Conservation (phyloP, 1,140 invertebrate genomes). For the Condylostylus longicornis region DNA sequence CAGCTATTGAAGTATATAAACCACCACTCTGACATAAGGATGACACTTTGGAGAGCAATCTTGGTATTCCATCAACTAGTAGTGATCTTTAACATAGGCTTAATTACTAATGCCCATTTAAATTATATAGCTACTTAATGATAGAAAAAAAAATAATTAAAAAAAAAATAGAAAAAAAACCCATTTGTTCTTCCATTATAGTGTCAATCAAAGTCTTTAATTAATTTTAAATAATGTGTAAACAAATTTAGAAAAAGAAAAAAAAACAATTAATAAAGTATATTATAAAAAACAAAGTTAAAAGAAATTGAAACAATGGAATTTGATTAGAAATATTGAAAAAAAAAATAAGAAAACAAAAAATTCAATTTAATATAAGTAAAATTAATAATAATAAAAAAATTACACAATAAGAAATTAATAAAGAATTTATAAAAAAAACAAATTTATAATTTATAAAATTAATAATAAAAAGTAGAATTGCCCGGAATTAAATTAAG, state of each 20-base stretch:
- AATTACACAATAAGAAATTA: too few relatives aligned
- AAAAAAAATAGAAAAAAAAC: constrained; percentile 23
- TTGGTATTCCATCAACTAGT: constrained; percentile 36
- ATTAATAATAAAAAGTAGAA: too few relatives aligned
- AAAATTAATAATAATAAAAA: too few relatives aligned
- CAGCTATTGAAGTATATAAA: constrained; percentile 40
- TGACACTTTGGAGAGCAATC: constrained; percentile 45
- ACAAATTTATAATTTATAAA: too few relatives aligned
- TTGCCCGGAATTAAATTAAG: too few relatives aligned
- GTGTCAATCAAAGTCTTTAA: constrained; percentile 24
- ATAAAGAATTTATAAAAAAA: too few relatives aligned
- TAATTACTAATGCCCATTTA: constrained; percentile 7
- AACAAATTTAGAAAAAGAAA: background rate
- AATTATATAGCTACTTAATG: background rate
- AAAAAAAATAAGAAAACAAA: too few relatives aligned
- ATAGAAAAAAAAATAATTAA: background rate
- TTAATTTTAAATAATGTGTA: background rate
- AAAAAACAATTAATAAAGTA: background rate
- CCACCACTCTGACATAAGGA: constrained; percentile 48
- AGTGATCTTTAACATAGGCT: constrained; percentile 31
- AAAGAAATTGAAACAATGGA: background rate
- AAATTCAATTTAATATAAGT: too few relatives aligned
- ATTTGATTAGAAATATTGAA: too few relatives aligned
- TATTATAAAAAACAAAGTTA: background rate
- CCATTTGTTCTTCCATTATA: constrained; percentile 33